Conservation (phyloP, 2,113 vertebrate genomes). For the Aspiorhynchus laticeps region DNA sequence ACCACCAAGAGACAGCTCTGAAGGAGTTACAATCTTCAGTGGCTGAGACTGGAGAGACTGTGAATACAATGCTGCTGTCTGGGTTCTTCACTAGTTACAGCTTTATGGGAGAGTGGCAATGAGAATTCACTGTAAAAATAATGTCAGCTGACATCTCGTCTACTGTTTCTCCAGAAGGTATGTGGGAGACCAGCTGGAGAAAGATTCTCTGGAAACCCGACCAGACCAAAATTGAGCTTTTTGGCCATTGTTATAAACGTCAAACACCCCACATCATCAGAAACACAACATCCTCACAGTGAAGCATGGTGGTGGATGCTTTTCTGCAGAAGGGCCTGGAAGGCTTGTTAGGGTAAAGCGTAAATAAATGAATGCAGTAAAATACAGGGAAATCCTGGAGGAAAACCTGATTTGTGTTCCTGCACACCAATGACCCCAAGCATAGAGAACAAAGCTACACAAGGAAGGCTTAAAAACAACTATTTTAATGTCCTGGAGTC, state of each 20-base stretch:
- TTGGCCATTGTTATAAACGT: not conserved
- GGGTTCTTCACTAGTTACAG: not conserved
- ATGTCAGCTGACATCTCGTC: not conserved
- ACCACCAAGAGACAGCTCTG: not conserved
- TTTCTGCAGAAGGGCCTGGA: not conserved
- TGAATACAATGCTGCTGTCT: not conserved
- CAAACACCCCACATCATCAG: not conserved
- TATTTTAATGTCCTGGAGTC: not conserved
- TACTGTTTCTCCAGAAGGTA: slow-evolving; percentile 6
- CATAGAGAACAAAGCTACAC: not conserved
- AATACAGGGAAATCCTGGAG: slow-evolving; percentile 15
- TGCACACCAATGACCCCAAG: not conserved
- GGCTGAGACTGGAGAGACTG: not conserved
- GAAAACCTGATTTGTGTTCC: slow-evolving; percentile 13
- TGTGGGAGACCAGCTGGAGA: slow-evolving; percentile 13
- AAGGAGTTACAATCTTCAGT: not conserved
- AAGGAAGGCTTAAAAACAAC: not conserved
- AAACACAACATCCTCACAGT: not conserved
- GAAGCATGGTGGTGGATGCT: not conserved
- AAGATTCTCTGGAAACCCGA: slow-evolving; percentile 3
- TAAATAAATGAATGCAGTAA: slow-evolving; percentile 17
- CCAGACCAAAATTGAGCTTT: slow-evolving; percentile 1
- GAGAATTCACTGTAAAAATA: not conserved
- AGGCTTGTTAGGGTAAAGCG: slow-evolving; percentile 18
- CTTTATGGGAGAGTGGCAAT: not conserved